Evolutionary conservation across 2,797 vertebrate species (phyloP), one percentile per base, ranked within the genome.

Genomic region (Esox masquinongy): DNA sequence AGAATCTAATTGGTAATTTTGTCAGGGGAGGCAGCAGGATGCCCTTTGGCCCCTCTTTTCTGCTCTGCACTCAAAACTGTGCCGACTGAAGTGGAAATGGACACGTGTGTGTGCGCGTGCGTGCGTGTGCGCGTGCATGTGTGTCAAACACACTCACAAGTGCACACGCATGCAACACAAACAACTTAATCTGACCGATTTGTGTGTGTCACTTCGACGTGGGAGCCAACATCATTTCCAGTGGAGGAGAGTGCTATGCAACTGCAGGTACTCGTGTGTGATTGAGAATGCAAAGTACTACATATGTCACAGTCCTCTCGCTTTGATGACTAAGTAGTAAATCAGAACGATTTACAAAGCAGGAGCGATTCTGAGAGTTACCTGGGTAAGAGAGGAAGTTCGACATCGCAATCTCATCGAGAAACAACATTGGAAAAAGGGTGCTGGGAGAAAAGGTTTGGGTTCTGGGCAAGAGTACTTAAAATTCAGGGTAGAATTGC

Each of bases 1-100:
- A 78, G 84, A 81, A 87, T 79, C 70, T 47, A 82, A 91, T 88
- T 82, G 77, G 79, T 88, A 81, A 85, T 90, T 88, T 86, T 85
- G 78, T 85, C 75, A 75, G 73, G 82, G 74, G 86, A 90, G 82
- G 83, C 75, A 80, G 88, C 51, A 22, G 68, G 73, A 67, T 22
- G n/a, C 36, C 88, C 85, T 86, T 80, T 89, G 84, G 88, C 88
- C 86, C 56, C 73, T 75, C 56, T 12, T 81, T 79, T 82, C 31
- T 0, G 34, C 79, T 11, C 79, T 74, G 73, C 29, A 0, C 75
- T 75, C 78, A 75, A 66, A 61, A 61, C 80, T 72, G 83, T 79
- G 68, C 77, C 68, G 77, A 78, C 56, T 9, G 77, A 79, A 29
- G 36, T 71, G 80, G 67, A 75, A 39, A 75, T 70, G 47, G 19